Base-by-base conservation (phyloP, 2,113 vertebrate genomes). In the Romanogobio albipinnatus region DNA sequence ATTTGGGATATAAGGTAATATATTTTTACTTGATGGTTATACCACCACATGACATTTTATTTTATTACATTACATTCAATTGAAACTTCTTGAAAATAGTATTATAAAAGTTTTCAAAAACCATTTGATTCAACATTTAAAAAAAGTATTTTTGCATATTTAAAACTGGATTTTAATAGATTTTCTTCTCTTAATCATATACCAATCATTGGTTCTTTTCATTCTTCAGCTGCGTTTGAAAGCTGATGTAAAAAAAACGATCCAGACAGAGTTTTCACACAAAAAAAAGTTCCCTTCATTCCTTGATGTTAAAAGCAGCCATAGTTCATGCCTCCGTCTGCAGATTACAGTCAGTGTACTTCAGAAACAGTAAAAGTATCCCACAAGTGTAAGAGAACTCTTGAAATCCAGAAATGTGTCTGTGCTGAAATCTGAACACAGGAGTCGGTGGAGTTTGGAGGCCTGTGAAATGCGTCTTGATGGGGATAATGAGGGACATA, bases 401-500 rank as follows among this genome's bases (percentile, higher is more conserved):
- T 24, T 36, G 68, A 47, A 39, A 39, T 39, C 6, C 39, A 39
- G 49, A 80, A 58, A 64, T 45, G 83, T 76, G 75, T 83, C 62
- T 3, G 51, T 39, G 13, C 33, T 74, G 82, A 64, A 74, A 74
- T 43, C 24, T n/a, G 70, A 78, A 24, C 39, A 6, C 29, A 19
- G 49, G 36, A 77, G 74, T 24, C 22, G 3, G 29, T 14, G 15
- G 76, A 36, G 76, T 43, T 64, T 15, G 77, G 92, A 93, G 93
- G 91, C 92, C 92, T 91, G 89, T 91, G 91, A 91, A 94, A 93
- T 92, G 91, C 89, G 89, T 91, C 93, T 91, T 91, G 92, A 93
- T 90, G 91, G 85, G 87, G 91, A 90, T 95, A 95, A 95, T 94
- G 93, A 94, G 93, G 91, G 93, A 91, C 91, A 94, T 95, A 93